Conservation (phyloP, 2,888 invertebrate genomes). For the Pterostichus niger region DNA sequence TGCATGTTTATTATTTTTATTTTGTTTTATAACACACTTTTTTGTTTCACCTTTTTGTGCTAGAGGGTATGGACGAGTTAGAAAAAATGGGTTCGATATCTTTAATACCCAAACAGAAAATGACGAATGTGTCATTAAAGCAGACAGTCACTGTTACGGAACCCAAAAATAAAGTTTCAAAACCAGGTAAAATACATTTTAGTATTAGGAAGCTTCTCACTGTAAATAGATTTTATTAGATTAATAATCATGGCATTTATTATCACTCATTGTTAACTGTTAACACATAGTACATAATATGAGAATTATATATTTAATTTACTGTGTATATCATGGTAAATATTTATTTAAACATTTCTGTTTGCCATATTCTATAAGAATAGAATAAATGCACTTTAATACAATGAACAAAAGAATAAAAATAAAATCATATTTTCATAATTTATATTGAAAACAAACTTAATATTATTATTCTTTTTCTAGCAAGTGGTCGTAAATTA, state of each 20-base stretch:
- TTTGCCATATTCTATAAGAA: not conserved
- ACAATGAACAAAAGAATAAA: not conserved
- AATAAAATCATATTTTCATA: not conserved
- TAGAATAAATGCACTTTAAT: not conserved
- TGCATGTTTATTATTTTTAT: constrained; percentile 33
- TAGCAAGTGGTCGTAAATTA: constrained; percentile 83
- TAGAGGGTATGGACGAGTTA: constrained; percentile 63
- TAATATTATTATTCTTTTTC: not conserved
- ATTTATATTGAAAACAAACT: too few relatives aligned
- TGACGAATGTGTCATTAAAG: constrained; percentile 53
- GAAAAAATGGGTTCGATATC: constrained; percentile 60
- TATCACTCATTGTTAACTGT: not conserved
- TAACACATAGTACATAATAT: not conserved
- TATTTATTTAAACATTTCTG: not conserved
- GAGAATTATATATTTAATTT: not conserved
- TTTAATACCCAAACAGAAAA: constrained; percentile 61
- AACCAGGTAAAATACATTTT: constrained; percentile 56
- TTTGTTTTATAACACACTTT: constrained; percentile 51
- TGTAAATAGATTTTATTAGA: not conserved
- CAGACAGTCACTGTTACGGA: constrained; percentile 57
- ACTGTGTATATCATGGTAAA: not conserved
- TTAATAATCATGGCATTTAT: constrained; percentile 2
- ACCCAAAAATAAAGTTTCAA: constrained; percentile 60
- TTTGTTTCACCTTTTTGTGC: constrained; percentile 48
- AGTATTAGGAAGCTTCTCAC: not conserved